These are phyloP conservation scores for Dynastes grantii DNA, from an alignment of 2,888 invertebrate species.

Conservation along the genomic window DNA sequence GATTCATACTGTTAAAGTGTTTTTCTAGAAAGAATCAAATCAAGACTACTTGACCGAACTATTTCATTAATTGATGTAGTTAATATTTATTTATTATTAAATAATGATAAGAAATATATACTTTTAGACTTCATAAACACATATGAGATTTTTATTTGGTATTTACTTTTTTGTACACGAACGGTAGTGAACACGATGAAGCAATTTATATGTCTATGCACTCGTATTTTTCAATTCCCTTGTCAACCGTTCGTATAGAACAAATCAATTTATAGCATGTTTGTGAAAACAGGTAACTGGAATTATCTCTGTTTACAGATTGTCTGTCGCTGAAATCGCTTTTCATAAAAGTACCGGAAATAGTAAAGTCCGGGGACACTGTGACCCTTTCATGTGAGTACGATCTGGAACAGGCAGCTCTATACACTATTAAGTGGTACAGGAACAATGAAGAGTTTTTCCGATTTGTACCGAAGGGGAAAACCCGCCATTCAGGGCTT, in stretches of 20 bases:
- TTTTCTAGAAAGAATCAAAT: no score
- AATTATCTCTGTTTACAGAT: slow-evolving; percentile 57
- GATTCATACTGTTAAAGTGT: no score
- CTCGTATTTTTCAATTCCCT: no score
- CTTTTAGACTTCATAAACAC: no score
- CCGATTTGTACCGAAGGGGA: slow-evolving; percentile 73
- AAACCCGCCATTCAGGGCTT: slow-evolving; percentile 72
- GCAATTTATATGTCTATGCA: no score
- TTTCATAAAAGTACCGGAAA: slow-evolving; percentile 69
- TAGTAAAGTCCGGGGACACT: slow-evolving; percentile 70
- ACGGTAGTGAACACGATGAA: no score
- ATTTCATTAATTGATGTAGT: no score
- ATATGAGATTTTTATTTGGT: no score
- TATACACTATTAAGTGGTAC: slow-evolving; percentile 75
- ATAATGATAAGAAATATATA: no score
- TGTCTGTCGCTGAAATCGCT: slow-evolving; percentile 64
- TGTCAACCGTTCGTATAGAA: neutral
- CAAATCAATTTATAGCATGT: neutral
- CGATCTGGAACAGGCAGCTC: slow-evolving; percentile 72
- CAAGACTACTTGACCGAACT: no score
- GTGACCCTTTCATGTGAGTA: slow-evolving; percentile 72
- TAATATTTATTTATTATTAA: no score
- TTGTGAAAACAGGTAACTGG: slow-evolving; percentile 10
- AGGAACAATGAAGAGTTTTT: slow-evolving; percentile 73
- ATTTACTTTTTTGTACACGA: no score